These are phyloP conservation scores for Acronicta aceris DNA, from an alignment of 2,888 invertebrate genomes.

Conservation along the genomic window DNA sequence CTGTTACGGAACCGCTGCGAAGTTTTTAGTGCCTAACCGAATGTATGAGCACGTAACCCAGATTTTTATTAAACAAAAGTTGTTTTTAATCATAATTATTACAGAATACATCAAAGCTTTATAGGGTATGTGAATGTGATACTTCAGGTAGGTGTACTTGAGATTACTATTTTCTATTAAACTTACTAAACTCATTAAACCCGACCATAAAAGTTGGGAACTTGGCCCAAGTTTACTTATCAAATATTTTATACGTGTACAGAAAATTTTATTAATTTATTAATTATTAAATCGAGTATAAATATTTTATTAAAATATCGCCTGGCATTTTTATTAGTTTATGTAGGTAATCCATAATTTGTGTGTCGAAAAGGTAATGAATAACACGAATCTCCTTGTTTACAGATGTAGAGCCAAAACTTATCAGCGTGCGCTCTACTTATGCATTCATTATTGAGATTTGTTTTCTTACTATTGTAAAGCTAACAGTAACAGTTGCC, in stretches of 20 bases:
- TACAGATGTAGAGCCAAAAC: too few species aligned
- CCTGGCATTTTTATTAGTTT: background rate
- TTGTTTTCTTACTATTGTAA: too few species aligned
- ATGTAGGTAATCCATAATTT: background rate
- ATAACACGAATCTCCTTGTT: too few species aligned
- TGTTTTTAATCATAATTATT: background rate
- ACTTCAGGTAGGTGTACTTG: too few species aligned
- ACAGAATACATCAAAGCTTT: background rate
- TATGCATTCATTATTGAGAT: too few species aligned
- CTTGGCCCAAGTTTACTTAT: slow-evolving; percentile 21
- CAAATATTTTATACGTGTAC: slow-evolving; percentile 10
- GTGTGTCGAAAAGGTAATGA: too few species aligned
- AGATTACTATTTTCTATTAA: too few species aligned
- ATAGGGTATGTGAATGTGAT: too few species aligned
- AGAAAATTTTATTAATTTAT: too few species aligned
- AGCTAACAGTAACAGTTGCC: too few species aligned
- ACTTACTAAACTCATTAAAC: background rate
- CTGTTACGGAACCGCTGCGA: slow-evolving; percentile 7
- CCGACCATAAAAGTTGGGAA: slow-evolving; percentile 4
- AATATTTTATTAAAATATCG: background rate
- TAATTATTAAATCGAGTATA: too few species aligned
- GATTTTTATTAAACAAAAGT: background rate
- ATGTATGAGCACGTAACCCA: background rate
- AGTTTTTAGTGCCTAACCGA: slow-evolving; percentile 12
- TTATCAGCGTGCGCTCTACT: too few species aligned